These are phyloP conservation scores for Dyspetes luteomarginatus DNA, from an alignment of 2,888 invertebrate genomes.

Conservation along the genomic window DNA sequence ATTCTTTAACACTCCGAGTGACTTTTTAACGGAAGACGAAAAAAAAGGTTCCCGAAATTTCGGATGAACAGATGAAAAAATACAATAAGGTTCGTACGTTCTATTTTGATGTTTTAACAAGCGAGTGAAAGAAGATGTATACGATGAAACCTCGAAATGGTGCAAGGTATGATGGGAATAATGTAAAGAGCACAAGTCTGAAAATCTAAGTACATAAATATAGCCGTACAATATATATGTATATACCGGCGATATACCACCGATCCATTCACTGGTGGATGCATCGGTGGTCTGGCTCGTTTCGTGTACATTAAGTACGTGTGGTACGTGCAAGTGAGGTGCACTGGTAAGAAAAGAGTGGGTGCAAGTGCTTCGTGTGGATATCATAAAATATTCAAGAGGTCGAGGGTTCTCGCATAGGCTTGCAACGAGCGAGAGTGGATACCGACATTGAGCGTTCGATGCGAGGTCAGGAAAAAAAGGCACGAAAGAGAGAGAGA, in stretches of 20 bases:
- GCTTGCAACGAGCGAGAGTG: conserved; percentile 67
- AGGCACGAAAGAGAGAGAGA: neutral
- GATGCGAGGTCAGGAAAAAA: conserved; percentile 56
- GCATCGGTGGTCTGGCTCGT: conserved; percentile 58
- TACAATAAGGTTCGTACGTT: no score
- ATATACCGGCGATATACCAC: neutral
- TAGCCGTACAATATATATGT: conserved; percentile 8
- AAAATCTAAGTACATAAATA: no score
- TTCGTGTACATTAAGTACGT: conserved; percentile 52
- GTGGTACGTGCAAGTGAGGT: conserved; percentile 24
- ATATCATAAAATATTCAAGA: conserved; percentile 75
- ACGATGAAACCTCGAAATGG: no score
- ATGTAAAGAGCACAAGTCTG: no score
- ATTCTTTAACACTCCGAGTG: no score
- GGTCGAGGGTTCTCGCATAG: conserved; percentile 65
- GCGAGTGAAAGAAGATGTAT: no score
- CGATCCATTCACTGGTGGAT: conserved; percentile 38
- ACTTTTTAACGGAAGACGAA: no score
- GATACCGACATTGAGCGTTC: conserved; percentile 63
- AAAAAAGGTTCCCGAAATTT: no score
- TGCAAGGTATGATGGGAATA: no score
- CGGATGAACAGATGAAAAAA: no score
- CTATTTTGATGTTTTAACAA: no score
- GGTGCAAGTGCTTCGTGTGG: conserved; percentile 50
- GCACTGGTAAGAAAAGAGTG: conserved; percentile 28